These are phyloP conservation scores for Drosophila quasianomalipes DNA, from an alignment of 2,888 invertebrate genomes.

Conservation along the genomic window DNA sequence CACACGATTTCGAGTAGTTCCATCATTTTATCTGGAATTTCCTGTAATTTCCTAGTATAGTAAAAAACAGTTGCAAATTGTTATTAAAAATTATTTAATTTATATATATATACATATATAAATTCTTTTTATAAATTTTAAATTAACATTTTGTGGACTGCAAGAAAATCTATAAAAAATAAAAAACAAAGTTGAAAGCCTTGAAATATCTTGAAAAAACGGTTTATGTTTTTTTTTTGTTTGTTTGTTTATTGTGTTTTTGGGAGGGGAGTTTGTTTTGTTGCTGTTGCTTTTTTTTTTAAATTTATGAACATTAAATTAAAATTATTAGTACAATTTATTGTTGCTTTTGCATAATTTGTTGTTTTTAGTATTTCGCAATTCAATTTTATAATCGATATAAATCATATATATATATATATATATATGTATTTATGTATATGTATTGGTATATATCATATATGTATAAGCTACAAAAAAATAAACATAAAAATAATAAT, in stretches of 20 bases:
- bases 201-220: slow-evolving; percentile 17
- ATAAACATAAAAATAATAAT: slow-evolving; percentile 68
- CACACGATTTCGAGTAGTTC: background rate
- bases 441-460: slow-evolving; percentile 44
- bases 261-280: slow-evolving; percentile 28
- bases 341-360: slow-evolving; percentile 15
- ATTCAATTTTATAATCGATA: slow-evolving; percentile 54
- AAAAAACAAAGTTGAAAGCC: slow-evolving; percentile 11
- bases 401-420: slow-evolving; percentile 30
- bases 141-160: slow-evolving; percentile 23
- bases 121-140: slow-evolving; percentile 6
- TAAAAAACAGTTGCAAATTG: slow-evolving; percentile 11
- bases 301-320: slow-evolving; percentile 63
- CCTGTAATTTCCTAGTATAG: background rate
- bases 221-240: slow-evolving; percentile 29
- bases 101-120: slow-evolving; percentile 20
- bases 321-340: slow-evolving; percentile 71
- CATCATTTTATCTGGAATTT: slow-evolving; percentile 1
- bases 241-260: slow-evolving; percentile 49
- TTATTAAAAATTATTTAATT: slow-evolving; percentile 36
- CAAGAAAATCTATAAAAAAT: slow-evolving; percentile 15
- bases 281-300: slow-evolving; percentile 38
- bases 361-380: slow-evolving; percentile 50
- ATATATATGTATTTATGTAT: slow-evolving; percentile 27
- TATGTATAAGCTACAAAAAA: slow-evolving; percentile 67